A percentile compares a stretch with the other conserved stretches of the same genome.
These are phyloP conservation scores for Megamerina dolium DNA, from an alignment of 2,888 invertebrate genomes.

Conservation along the genomic window DNA sequence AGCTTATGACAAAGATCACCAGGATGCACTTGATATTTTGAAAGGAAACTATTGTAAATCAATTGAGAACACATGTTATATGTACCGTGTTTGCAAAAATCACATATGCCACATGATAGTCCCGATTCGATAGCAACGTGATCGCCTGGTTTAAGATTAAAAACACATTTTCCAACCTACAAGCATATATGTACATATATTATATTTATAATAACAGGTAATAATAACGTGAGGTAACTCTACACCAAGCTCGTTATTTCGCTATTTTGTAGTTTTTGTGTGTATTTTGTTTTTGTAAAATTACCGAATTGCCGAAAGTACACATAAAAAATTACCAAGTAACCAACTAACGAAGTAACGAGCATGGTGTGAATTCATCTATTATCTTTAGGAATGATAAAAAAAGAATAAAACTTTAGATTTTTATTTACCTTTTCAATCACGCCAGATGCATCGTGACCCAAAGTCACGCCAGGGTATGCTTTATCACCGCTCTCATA, in stretches of 20 bases:
- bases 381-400: no score
- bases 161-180: constrained; percentile 57
- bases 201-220: background rate
- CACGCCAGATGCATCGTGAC: constrained; percentile 83
- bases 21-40: constrained; percentile 34
- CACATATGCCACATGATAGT: constrained; percentile 76
- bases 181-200: background rate
- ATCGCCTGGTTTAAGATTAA: constrained; percentile 68
- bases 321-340: no score
- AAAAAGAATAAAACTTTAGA: no score
- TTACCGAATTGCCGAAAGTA: no score
- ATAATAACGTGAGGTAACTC: no score
- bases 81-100: constrained; percentile 62
- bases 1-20: constrained; percentile 39
- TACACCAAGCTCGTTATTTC: no score
- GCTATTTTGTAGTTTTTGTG: no score
- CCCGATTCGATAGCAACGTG: constrained; percentile 91
- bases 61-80: constrained; percentile 39
- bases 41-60: constrained; percentile 35
- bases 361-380: no score
- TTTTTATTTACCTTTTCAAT: constrained; percentile 69
- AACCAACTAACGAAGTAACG: no score
- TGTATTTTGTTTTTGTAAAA: no score
- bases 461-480: constrained; percentile 57
- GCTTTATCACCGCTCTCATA: constrained; percentile 34